Base-by-base conservation (phyloP, 2,797 vertebrate species). In the Poliocrania exsul region DNA sequence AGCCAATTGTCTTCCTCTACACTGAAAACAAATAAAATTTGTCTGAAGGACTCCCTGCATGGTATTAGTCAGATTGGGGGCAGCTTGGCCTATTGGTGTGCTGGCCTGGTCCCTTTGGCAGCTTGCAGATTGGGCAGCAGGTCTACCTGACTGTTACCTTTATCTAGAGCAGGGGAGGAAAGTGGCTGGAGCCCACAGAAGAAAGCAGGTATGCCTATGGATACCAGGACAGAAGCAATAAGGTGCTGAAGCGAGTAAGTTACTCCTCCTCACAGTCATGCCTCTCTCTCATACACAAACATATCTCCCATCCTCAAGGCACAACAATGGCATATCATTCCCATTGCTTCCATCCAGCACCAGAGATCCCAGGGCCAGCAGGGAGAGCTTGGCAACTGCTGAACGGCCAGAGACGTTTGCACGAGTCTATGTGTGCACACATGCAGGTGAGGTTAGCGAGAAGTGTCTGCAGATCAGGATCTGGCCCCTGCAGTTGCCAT, bases 371-470 rank as follows among this genome's bases (percentile, higher is more conserved):
- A 47, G 44, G 33, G 49, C 44, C 12, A 64, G 66, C 23, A 53
- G 42, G 46, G n/a, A 82, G 42, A 72, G 46, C 4, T 1, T 40
- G n/a, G 47, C 24, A 83, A 44, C 24, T 47, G 50, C 54, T 37
- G 40, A 80, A 42, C n/a, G 73, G 56, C n/a, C 69, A 73, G 47
- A 57, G 21, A 6, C 3, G 0, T 61, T 58, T 35, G 28, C 38
- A 28, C 1, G 2, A 86, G 29, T n/a, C 56, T n/a, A 8, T 0
- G 4, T 50, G 37, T 19, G 53, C 51, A 38, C 17, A 54, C 1
- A 1, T 9, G 5, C 42, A 53, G 24, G 26, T 24, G 17, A 21
- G 21, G 12, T 54, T 51, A 81, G 29, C 35, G 58, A 89, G 81
- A 84, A 75, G 5, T 25, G 7, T 37, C 31, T 85, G 24, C 42